These are phyloP conservation scores for Choloepus didactylus DNA, from an alignment of 2,797 vertebrate species.

Conservation along the genomic window DNA sequence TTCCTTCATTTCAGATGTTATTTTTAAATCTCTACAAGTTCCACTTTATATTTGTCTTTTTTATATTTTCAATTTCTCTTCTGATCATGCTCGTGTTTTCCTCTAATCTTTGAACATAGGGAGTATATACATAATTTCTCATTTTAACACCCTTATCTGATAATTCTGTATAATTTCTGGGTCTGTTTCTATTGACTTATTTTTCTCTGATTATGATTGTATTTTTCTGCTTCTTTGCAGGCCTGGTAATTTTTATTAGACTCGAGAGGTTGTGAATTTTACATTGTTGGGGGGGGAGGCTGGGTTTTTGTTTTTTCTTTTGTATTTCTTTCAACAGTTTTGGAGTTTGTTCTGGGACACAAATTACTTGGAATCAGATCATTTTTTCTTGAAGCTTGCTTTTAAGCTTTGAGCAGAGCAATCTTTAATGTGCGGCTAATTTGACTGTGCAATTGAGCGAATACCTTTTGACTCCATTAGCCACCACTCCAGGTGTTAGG, in stretches of 20 bases:
- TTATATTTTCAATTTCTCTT: too few relatives aligned
- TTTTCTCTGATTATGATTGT: neutral
- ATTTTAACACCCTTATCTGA: too few relatives aligned
- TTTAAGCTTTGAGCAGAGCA: neutral
- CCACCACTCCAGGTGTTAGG: rapidly evolving
- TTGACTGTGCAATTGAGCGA: neutral
- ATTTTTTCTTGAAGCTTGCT: neutral
- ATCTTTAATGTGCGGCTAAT: neutral
- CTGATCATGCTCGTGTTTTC: too few relatives aligned
- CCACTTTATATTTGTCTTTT: too few relatives aligned
- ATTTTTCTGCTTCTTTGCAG: neutral
- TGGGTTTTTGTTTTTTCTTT: neutral
- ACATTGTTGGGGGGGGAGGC: too few relatives aligned
- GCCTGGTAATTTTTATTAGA: neutral
- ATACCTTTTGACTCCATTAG: neutral
- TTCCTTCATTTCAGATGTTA: neutral
- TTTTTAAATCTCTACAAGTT: neutral
- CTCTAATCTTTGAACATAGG: too few relatives aligned
- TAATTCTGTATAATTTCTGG: too few relatives aligned
- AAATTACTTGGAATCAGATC: neutral
- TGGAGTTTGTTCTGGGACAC: neutral
- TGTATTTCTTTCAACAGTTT: neutral
- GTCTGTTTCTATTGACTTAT: neutral
- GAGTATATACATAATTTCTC: too few relatives aligned
- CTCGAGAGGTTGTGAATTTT: neutral